Conservation (phyloP, 2,113 vertebrate genomes). For the Sialia sialis region DNA sequence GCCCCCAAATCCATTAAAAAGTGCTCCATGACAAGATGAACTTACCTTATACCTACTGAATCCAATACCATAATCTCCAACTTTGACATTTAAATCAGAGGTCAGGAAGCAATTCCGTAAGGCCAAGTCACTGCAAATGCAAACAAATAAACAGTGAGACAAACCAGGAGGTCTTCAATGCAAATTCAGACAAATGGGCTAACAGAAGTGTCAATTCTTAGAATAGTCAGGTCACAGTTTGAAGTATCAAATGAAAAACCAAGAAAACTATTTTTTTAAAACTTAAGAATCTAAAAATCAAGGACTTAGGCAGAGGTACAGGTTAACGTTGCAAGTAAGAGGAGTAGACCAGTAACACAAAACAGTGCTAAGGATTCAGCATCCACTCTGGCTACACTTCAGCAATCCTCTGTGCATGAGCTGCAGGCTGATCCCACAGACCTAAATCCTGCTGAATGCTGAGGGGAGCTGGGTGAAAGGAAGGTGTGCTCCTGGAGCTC, state of each 20-base stretch:
- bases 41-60: conserved; percentile 91
- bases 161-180: background rate
- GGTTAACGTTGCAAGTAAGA: background rate
- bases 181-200: background rate
- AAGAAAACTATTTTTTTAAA: background rate
- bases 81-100: conserved; percentile 92
- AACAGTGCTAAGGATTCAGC: background rate
- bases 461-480: background rate
- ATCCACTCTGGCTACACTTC: background rate
- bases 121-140: conserved; percentile 84
- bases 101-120: conserved; percentile 95
- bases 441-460: background rate
- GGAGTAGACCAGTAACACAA: background rate
- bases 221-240: background rate
- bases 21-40: background rate
- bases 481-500: background rate
- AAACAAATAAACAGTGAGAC: background rate
- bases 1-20: background rate
- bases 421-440: background rate
- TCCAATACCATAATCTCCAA: conserved; percentile 95
- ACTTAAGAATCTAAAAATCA: background rate
- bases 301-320: background rate
- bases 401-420: background rate
- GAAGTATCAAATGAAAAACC: background rate
- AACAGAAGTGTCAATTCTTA: background rate